Evolutionary conservation across 2,797 vertebrate genomes (phyloP).

Genomic region (Megalops cyprinoides): DNA sequence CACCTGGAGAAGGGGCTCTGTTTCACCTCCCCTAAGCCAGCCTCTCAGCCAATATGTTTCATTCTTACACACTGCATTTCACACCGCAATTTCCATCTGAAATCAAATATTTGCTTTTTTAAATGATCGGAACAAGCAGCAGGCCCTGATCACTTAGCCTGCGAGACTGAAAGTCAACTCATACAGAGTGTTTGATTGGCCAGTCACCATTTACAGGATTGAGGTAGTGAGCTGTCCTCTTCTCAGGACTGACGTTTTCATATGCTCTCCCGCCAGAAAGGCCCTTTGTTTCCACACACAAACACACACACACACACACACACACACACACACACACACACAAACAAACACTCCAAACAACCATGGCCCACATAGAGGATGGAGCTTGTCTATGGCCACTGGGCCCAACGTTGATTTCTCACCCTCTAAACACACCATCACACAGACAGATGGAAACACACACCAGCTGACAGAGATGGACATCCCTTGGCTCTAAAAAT

Average conservation of each 20-base stretch:
- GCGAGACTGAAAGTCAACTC: background rate
- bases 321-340: background rate
- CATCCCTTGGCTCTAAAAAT: background rate
- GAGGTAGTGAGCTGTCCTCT: conserved; percentile 85
- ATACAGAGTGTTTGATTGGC: conserved; percentile 69
- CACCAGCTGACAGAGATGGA: background rate
- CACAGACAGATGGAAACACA: conserved; percentile 32
- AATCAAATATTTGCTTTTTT: background rate
- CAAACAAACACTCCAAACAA: no score
- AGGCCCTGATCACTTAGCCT: background rate
- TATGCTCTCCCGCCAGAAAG: conserved; percentile 82
- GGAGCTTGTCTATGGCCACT: background rate
- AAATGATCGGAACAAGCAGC: background rate
- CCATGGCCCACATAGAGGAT: no score
- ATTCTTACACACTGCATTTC: background rate
- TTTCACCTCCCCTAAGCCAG: no score
- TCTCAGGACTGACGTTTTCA: conserved; percentile 82
- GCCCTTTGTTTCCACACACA: conserved; percentile 35
- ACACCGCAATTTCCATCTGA: background rate
- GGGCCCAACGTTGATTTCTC: background rate
- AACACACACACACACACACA: background rate
- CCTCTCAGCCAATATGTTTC: background rate
- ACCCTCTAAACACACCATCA: conserved; percentile 21
- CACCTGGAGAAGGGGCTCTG: background rate
- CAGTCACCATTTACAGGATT: conserved; percentile 76